phyloP scores from a whole-genome alignment of 2,113 vertebrate genomes.

The Anarhynchus alexandrinus region DNA sequence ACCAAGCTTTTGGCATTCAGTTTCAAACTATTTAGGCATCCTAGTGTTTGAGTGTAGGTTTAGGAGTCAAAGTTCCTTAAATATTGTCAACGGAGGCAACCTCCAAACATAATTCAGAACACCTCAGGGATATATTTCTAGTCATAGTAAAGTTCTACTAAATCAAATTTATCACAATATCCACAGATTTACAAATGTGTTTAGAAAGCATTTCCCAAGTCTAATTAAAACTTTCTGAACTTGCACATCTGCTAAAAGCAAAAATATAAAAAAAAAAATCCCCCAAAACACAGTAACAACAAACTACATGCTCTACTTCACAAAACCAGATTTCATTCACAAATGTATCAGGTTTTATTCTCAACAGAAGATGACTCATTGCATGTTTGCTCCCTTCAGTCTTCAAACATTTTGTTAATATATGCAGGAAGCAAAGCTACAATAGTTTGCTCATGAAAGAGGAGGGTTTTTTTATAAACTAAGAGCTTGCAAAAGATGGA shows the following conservation, averaged over 20 bases:
- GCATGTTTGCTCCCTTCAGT: not conserved
- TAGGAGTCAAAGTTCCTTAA: not conserved
- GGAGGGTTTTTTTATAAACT: not conserved
- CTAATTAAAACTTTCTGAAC: not conserved
- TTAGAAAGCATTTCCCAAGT: not conserved
- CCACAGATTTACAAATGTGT: not conserved
- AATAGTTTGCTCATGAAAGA: not conserved
- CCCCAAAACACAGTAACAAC: not conserved
- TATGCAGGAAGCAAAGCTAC: not conserved
- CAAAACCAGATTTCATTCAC: constrained; percentile 23
- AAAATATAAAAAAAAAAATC: not conserved
- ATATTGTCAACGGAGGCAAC: accelerated
- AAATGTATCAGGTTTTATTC: constrained; percentile 10
- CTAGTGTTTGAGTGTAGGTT: not conserved
- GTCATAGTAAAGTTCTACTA: not conserved
- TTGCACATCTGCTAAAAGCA: not conserved
- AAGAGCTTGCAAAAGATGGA: not conserved
- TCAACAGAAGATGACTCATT: not conserved
- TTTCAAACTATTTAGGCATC: not conserved
- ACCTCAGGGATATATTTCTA: not conserved
- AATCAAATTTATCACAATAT: not conserved
- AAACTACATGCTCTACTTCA: not conserved
- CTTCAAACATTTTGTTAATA: not conserved
- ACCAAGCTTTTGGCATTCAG: not conserved
- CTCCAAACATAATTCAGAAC: not conserved